Base-by-base conservation (phyloP, 2,888 invertebrate genomes). In the Pharmacophagus antenor region DNA sequence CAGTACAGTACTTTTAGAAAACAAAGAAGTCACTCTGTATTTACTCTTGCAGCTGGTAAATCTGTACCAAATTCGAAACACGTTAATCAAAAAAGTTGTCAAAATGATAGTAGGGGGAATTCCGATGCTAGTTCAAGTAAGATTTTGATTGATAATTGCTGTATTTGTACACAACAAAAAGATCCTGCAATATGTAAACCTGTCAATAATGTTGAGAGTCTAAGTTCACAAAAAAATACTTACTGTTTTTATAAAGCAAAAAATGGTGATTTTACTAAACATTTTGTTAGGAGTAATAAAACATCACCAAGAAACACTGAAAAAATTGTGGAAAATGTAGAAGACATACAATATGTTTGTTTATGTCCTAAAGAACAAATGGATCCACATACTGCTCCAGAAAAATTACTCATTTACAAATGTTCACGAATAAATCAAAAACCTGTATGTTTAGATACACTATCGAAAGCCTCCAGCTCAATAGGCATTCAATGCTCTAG, bases 1-100 rank as follows among this genome's bases (percentile, higher is more conserved):
- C 72, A 62, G 64, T 64, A 68, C 49, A 64, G 67, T 64, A 62
- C 70, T 37, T 55, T 71, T n/a, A 77, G 70, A 62, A 81, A 70
- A 58, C 83, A 82, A 58, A 81, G 82, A 69, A 88, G 80, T 64
- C 89, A 90, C 67, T 88, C 89, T 7, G 89, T 90, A 1, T 90
- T 86, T 63, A 90, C 90, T 15, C 73, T 90, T 23, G 86, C 89
- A 4, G 88, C 88, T 31, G 83, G 80, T 21, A 82, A 79, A 66
- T 82, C 83, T 8, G 80, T 83, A 46, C 62, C 65, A 44, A 73
- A 73, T 56, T 67, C 69, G 46, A 82, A 78, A 64, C 78, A 78
- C 41, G 65, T 65, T 4, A 81, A 79, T 54, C 63, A 76, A 23
- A 82, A 78, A 64, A 82, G 79, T 48, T 78, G 72, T 60, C 76